These are phyloP conservation scores for Troglohyphantes excavatus DNA, from an alignment of 2,888 invertebrate species.

Conservation along the genomic window DNA sequence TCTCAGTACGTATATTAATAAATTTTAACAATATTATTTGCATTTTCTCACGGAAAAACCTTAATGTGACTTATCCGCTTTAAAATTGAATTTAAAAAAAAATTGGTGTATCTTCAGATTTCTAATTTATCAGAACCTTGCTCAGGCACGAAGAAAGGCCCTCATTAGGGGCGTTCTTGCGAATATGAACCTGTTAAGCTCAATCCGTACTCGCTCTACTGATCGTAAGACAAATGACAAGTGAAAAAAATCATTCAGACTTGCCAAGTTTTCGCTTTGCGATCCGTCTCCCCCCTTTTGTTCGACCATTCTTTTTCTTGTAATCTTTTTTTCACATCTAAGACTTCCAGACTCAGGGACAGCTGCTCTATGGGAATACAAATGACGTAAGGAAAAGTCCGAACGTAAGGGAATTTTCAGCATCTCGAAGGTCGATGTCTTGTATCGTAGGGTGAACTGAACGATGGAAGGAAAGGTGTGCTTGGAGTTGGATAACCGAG, in stretches of 20 bases:
- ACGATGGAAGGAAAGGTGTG: not conserved
- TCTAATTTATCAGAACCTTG: no score
- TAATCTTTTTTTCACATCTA: slow-evolving; percentile 17
- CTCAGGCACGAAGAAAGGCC: not conserved
- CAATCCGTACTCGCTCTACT: slow-evolving; percentile 11
- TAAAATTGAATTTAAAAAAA: no score
- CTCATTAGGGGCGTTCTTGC: not conserved
- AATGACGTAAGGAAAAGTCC: slow-evolving; percentile 35
- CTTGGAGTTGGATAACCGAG: no score
- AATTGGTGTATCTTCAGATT: no score
- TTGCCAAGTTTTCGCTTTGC: slow-evolving; percentile 41
- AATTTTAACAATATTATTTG: no score
- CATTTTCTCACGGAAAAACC: no score
- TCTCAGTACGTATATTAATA: no score
- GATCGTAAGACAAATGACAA: slow-evolving; percentile 1
- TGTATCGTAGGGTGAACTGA: not conserved
- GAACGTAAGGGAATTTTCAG: slow-evolving; percentile 26
- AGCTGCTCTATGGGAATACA: slow-evolving; percentile 37
- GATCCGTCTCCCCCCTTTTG: slow-evolving; percentile 27
- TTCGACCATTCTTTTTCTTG: slow-evolving; percentile 6
- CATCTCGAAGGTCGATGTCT: slow-evolving; percentile 14
- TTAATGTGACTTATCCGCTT: no score
- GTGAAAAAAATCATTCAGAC: not conserved
- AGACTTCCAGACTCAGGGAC: slow-evolving; percentile 50
- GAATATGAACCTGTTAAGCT: not conserved